Base-by-base conservation (phyloP, 2,888 invertebrate genomes). In the Diarsia mendica region DNA sequence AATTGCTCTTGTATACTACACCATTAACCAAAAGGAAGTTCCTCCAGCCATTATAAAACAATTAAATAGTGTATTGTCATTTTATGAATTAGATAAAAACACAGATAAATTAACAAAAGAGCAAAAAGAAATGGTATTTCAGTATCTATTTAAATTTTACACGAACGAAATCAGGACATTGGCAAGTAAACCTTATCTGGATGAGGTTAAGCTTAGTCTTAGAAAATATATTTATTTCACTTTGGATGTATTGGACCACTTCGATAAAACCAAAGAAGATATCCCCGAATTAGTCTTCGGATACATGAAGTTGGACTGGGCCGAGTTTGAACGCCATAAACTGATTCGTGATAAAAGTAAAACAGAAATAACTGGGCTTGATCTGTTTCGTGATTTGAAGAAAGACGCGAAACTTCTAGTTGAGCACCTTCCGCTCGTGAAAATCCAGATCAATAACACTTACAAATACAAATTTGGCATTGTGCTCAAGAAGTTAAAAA, bases 401-500 rank as follows among this genome's bases (percentile, higher is more conserved):
- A 67, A 67, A 66, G 78, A 86, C 39, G 71, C 83, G 9, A 74
- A 79, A n/a, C 60, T 81, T 15, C 33, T 76, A 0, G 46, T 85
- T 53, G 68, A 80, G 10, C 69, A 75, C 4, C 74, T 86, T 44
- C 86, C 83, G 15, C 23, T 33, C 0, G 11, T 86, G 4, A 65
- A 78, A 69, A n/a, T 18, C 13, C 49, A 15, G 66, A 84, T 75
- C 33, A 71, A 58, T 49, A 78, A 13, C 46, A 28, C 0, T 5
- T 46, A 48, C 77, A 58, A 3, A 15, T 76, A 87, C 51, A 82
- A 82, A 55, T 72, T 92, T 0, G 90, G 87, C 53, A 77, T 58
- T 5, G 82, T 94, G 3, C 75, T 93, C 20, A 90, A 85, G 65
- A 93, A 93, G 84, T 68, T 95, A 8, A 92, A 85, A 87, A 85